Conservation (phyloP, 2,888 invertebrate genomes). For the Sesamia inferens region DNA sequence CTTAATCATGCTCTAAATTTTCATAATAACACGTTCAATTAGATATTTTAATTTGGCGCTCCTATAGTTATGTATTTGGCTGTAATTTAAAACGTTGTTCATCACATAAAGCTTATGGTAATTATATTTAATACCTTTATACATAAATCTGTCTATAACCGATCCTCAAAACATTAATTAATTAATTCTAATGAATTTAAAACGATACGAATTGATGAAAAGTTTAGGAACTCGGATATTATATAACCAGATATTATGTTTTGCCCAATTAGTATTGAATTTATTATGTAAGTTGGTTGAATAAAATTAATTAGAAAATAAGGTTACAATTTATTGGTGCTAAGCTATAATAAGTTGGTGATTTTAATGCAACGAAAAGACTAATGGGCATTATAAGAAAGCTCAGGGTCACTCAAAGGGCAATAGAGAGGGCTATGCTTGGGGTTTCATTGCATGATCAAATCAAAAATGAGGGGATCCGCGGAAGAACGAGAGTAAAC, state of each 20-base stretch:
- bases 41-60: too few relatives aligned
- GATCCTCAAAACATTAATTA: conserved; percentile 34
- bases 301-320: conserved; percentile 15
- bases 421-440: too few relatives aligned
- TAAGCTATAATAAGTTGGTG: neutral
- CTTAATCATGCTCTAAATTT: too few relatives aligned
- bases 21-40: too few relatives aligned
- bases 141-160: conserved; percentile 11
- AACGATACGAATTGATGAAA: conserved; percentile 27
- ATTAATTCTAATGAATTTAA: conserved; percentile 44
- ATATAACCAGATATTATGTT: conserved; percentile 9
- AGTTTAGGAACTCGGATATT: conserved; percentile 23
- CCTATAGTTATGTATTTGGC: neutral
- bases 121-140: conserved; percentile 1
- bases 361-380: neutral
- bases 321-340: conserved; percentile 2
- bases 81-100: neutral
- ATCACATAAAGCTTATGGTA: neutral
- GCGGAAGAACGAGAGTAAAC: too few relatives aligned
- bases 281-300: conserved; percentile 12
- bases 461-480: too few relatives aligned
- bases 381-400: too few relatives aligned
- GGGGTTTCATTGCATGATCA: too few relatives aligned
- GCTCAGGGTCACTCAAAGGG: too few relatives aligned
- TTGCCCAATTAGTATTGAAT: conserved; percentile 42